These are phyloP conservation scores for Lanistes nyassanus DNA, from an alignment of 1,140 invertebrate genomes.

Conservation along the genomic window DNA sequence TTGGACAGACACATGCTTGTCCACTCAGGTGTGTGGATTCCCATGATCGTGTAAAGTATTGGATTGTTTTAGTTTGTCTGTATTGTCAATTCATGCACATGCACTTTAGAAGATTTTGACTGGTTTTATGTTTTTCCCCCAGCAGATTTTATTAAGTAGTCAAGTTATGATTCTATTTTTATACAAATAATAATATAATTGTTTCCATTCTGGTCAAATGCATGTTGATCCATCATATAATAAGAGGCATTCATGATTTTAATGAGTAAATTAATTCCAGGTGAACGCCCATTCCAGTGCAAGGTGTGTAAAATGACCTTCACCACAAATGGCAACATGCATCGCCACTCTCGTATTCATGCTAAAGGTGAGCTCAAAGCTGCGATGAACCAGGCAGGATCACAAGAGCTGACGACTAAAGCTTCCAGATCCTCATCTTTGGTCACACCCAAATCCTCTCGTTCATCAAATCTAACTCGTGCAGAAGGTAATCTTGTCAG, in stretches of 20 bases:
- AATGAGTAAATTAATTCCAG: constrained; percentile 41
- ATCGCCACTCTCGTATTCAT: constrained; percentile 83
- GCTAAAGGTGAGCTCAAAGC: constrained; percentile 44
- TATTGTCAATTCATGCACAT: neutral
- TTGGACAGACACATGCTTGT: constrained; percentile 66
- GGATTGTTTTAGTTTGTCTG: neutral
- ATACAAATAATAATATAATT: neutral
- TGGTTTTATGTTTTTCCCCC: neutral
- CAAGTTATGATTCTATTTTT: neutral
- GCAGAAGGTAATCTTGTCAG: too few relatives aligned
- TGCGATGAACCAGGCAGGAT: neutral
- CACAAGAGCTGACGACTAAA: constrained; percentile 71
- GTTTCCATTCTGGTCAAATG: neutral
- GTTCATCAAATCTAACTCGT: neutral
- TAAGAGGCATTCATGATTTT: too few relatives aligned
- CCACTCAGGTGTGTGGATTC: constrained; percentile 59
- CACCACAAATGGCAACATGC: constrained; percentile 90
- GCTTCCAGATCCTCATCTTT: constrained; percentile 70
- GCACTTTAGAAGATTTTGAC: neutral
- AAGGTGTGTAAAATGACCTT: constrained; percentile 83
- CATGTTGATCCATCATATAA: too few relatives aligned
- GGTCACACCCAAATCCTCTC: constrained; percentile 10
- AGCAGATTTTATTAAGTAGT: too few relatives aligned
- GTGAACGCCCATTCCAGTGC: constrained; percentile 73
- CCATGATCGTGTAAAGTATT: too few relatives aligned